Evolutionary conservation across 92 coral and sea anemone genomes (phyloP).

Genomic region (Zoanthus solanderi): DNA sequence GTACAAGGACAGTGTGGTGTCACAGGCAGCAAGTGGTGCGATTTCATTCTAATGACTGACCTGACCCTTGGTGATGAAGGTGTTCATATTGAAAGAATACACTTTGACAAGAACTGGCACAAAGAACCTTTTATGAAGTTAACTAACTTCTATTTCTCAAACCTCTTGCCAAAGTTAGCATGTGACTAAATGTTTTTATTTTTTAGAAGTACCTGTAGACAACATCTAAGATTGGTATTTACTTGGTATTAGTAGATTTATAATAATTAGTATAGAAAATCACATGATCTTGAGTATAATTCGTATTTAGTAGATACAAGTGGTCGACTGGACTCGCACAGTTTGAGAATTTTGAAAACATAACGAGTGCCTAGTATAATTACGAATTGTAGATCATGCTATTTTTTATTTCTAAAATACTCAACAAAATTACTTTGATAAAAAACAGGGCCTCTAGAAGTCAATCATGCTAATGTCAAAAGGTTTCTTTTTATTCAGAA

Average conservation of each 20-base stretch:
- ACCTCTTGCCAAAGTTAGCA: conserved; percentile 65
- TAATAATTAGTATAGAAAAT: too few species aligned
- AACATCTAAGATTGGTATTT: not conserved
- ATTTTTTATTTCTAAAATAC: too few species aligned
- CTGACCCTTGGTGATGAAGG: conserved; percentile 66
- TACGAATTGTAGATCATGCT: too few species aligned
- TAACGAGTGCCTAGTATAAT: too few species aligned
- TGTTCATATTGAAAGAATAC: conserved; percentile 60
- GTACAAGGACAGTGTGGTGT: conserved; percentile 72
- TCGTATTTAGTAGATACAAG: too few species aligned
- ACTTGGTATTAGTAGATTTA: not conserved
- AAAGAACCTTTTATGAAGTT: conserved; percentile 40
- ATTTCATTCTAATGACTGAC: conserved; percentile 77
- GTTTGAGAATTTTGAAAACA: too few species aligned
- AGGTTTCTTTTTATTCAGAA: too few species aligned
- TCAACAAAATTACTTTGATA: too few species aligned
- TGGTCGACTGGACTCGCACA: too few species aligned
- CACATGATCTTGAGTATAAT: too few species aligned
- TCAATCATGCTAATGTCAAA: too few species aligned
- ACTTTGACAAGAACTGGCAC: not conserved
- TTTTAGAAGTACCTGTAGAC: not conserved
- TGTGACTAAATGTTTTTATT: not conserved
- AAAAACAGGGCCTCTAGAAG: too few species aligned
- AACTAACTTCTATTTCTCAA: conserved; percentile 59
- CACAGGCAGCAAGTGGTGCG: conserved; percentile 72